phyloP scores from a whole-genome alignment of 2,113 vertebrate genomes.

The Pituophis catenifer region DNA sequence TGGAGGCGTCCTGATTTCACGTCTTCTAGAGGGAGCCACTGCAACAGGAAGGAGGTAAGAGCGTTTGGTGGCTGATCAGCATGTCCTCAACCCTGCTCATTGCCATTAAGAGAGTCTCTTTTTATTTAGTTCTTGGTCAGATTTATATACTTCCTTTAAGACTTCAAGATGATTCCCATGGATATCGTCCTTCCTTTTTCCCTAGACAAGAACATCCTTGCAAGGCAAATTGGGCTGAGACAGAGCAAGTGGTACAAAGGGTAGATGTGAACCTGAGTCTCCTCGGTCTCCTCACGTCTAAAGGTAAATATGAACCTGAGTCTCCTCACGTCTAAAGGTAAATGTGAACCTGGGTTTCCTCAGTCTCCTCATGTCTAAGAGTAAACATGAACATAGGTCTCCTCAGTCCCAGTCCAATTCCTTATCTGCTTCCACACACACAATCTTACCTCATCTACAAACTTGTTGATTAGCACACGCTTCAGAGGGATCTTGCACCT shows the following conservation, averaged over 20 bases:
- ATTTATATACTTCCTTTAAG: neutral
- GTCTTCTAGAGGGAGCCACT: conserved; percentile 89
- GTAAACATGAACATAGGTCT: neutral
- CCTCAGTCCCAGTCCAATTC: neutral
- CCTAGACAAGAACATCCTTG: neutral
- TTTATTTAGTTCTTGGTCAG: neutral
- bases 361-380: too few species aligned
- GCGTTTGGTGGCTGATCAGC: neutral
- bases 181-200: neutral
- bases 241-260: neutral
- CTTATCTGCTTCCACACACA: neutral
- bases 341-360: too few species aligned
- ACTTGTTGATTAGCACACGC: conserved; percentile 75
- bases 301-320: neutral
- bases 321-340: neutral
- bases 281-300: too few species aligned
- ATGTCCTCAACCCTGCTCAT: neutral
- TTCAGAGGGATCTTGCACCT: conserved; percentile 84
- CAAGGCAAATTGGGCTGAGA: neutral
- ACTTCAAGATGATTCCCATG: neutral
- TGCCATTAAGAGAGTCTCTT: neutral
- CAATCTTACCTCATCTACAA: conserved; percentile 78
- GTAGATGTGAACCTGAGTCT: too few species aligned
- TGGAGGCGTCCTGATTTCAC: conserved; percentile 87
- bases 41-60: neutral